Evolutionary conservation across 2,113 vertebrate genomes (phyloP).

Genomic region (Callaeas wilsoni): DNA sequence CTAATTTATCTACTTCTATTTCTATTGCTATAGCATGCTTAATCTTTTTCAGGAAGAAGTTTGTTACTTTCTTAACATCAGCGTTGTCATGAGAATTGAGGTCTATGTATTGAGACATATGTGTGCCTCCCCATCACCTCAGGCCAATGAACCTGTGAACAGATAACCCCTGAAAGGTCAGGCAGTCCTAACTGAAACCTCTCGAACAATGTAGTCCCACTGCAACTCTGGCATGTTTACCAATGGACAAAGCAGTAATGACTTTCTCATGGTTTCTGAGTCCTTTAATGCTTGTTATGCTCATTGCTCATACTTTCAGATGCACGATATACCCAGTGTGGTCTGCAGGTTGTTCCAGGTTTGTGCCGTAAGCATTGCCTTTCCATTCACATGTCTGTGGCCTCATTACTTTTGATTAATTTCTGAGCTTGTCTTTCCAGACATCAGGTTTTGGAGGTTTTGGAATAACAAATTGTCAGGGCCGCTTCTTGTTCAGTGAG

Average conservation of each 20-base stretch:
- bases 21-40: not conserved
- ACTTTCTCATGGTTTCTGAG: not conserved
- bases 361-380: not conserved
- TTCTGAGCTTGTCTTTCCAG: not conserved
- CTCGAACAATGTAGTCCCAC: not conserved
- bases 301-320: not conserved
- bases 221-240: not conserved
- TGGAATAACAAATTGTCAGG: not conserved
- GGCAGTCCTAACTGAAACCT: not conserved
- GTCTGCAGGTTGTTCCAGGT: not conserved
- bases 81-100: not conserved
- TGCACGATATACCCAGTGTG: not conserved
- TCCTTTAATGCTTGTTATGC: not conserved
- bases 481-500: not conserved
- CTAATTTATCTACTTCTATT: not conserved
- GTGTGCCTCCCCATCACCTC: not conserved
- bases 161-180: not conserved
- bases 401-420: conserved; percentile 20
- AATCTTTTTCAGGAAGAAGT: not conserved
- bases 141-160: not conserved
- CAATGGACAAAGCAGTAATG: not conserved
- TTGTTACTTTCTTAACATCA: not conserved
- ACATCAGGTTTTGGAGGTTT: not conserved
- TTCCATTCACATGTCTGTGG: not conserved
- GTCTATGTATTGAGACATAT: not conserved